Conservation (phyloP, 2,797 vertebrate genomes). For the Odontamblyopus lacepedii region DNA sequence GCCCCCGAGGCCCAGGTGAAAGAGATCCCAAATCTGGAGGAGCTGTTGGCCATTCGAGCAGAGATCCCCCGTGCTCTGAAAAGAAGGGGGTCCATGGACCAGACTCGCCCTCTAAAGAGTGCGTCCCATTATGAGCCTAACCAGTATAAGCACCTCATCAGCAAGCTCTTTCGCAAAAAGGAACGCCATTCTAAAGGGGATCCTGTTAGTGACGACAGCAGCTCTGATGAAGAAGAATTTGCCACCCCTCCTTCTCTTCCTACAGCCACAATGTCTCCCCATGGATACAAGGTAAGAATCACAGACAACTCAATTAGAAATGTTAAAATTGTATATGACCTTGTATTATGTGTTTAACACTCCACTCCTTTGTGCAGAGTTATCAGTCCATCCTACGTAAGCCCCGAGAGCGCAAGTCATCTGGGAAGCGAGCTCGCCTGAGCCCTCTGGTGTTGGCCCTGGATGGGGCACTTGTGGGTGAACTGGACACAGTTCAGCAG, state of each 20-base stretch:
- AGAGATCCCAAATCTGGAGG: slow-evolving; percentile 71
- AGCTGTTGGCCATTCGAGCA: slow-evolving; percentile 81
- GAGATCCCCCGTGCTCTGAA: slow-evolving; percentile 90
- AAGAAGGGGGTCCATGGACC: slow-evolving; percentile 83
- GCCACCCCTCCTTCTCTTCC: background rate
- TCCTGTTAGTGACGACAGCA: slow-evolving; percentile 55
- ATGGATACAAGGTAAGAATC: slow-evolving; percentile 56
- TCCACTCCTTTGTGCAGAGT: slow-evolving; percentile 65
- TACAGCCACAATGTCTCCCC: slow-evolving; percentile 9
- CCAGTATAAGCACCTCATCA: slow-evolving; percentile 87
- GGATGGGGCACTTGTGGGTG: slow-evolving; percentile 86
- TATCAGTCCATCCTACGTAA: slow-evolving; percentile 83
- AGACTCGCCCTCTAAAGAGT: slow-evolving; percentile 53
- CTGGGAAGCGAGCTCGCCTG: slow-evolving; percentile 77
- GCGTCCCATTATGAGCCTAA: slow-evolving; percentile 76
- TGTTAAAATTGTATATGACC: background rate
- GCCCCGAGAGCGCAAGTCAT: slow-evolving; percentile 54
- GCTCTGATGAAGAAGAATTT: slow-evolving; percentile 72
- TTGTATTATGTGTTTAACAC: background rate
- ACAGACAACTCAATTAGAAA: background rate
- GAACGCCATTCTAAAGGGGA: slow-evolving; percentile 33
- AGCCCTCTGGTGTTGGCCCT: slow-evolving; percentile 86
- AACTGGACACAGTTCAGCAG: slow-evolving; percentile 88
- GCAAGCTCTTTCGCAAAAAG: slow-evolving; percentile 81
- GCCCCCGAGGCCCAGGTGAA: slow-evolving; percentile 79